phyloP scores from a whole-genome alignment of 2,888 invertebrate genomes.

The Zhuqinia jingwanae region DNA sequence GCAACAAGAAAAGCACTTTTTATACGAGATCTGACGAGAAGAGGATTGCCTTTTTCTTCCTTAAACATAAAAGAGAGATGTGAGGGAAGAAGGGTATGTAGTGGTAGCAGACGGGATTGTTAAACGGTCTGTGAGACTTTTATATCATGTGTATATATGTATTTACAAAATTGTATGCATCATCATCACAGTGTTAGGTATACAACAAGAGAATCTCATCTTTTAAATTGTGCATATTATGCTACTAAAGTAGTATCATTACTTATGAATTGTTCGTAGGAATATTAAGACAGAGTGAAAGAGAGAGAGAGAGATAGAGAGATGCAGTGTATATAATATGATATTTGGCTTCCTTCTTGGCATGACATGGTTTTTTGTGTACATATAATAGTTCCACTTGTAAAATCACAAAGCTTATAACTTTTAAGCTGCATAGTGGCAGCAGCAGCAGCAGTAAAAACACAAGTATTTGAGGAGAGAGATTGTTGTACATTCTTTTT shows the following conservation, averaged over 20 bases:
- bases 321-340: neutral
- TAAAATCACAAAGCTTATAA: constrained; percentile 40
- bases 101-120: constrained; percentile 7
- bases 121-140: constrained; percentile 57
- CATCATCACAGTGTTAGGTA: neutral
- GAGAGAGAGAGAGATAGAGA: no score
- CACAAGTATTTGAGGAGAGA: neutral
- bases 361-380: constrained; percentile 15
- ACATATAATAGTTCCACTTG: constrained; percentile 32
- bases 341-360: constrained; percentile 27
- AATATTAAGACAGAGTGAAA: constrained; percentile 6
- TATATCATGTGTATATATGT: constrained; percentile 6
- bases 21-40: neutral
- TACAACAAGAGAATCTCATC: constrained; percentile 10
- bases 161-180: neutral
- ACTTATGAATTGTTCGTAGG: constrained; percentile 29
- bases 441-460: neutral
- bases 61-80: neutral
- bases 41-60: neutral
- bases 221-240: neutral
- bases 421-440: constrained; percentile 2
- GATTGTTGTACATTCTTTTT: neutral
- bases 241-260: constrained; percentile 15
- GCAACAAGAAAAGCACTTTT: neutral
- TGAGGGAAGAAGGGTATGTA: constrained; percentile 10